Evolutionary conservation across 2,888 invertebrate species (phyloP), one percentile per base, ranked within the genome.

Genomic region (Brachyptera risi): DNA sequence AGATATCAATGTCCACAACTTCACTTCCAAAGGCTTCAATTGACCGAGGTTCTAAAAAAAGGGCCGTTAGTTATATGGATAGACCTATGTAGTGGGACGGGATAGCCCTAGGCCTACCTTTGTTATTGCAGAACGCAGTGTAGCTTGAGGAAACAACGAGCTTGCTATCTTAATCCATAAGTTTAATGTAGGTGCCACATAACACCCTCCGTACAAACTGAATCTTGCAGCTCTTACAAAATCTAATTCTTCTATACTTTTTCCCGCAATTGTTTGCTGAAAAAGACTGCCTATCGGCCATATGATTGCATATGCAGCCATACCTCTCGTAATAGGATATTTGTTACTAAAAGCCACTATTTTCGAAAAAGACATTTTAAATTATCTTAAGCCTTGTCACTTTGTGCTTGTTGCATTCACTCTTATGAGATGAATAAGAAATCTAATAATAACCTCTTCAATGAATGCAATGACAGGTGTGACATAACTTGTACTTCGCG

Each of bases 111-210:
- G n/a, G n/a, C n/a, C n/a, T n/a, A 63, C 63, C 63, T 60, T 63
- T 4, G 58, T 59, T n/a, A 65, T 11, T 27, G 63, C 58, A 24
- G 61, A 42, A 54, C 44, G 58, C 1, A 61, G 27, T 9, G 47
- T 57, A 17, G 15, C 50, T 23, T 42, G 24, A 11, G 63, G 63
- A 59, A 58, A 65, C 23, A 62, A 58, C 57, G 80, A 79, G 67
- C 83, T 84, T n/a, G 90, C 87, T 56, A 90, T 74, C 71, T 84
- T 85, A 50, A 93, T 77, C 92, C 92, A 92, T 60, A 82, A 81
- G 70, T 89, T 91, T 0, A 92, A 75, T 3, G 89, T 88, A 13
- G 92, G 92, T 1, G 91, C 92, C 19, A 89, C 88, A 73, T 87
- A 90, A 51, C 87, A 81, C 7, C 87, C 84, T n/a, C 91, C 92